Conservation (phyloP, 1,140 invertebrate genomes). For the Choristoneura fumiferana region DNA sequence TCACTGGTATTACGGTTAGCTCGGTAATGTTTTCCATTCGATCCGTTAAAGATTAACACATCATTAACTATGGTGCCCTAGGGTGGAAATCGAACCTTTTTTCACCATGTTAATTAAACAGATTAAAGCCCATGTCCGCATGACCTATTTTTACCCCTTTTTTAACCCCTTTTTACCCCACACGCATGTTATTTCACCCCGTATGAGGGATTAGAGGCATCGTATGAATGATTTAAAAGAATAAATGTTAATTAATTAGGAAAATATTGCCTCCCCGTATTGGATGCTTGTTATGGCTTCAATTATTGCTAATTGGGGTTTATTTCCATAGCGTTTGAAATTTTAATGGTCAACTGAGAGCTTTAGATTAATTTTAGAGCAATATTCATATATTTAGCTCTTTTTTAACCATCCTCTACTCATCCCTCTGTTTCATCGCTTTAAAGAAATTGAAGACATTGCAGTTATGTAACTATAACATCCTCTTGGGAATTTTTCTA, state of each 20-base stretch:
- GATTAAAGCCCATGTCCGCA: slow-evolving; percentile 40
- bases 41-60: slow-evolving; percentile 39
- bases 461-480: too few relatives aligned
- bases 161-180: slow-evolving; percentile 24
- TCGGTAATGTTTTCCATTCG: slow-evolving; percentile 13
- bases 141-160: slow-evolving; percentile 48
- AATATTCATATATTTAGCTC: neutral
- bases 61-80: slow-evolving; percentile 37
- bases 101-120: slow-evolving; percentile 52
- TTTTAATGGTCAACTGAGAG: neutral
- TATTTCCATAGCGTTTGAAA: neutral
- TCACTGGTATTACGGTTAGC: slow-evolving; percentile 9
- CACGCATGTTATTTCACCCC: slow-evolving; percentile 33
- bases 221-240: slow-evolving; percentile 46
- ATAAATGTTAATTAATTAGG: slow-evolving; percentile 50
- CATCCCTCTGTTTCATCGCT: too few relatives aligned
- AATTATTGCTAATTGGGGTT: slow-evolving; percentile 13
- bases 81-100: slow-evolving; percentile 52
- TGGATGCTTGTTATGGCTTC: slow-evolving; percentile 30
- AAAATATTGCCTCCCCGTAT: slow-evolving; percentile 42
- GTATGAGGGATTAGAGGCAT: slow-evolving; percentile 28
- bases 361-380: neutral
- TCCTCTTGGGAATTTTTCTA: too few relatives aligned
- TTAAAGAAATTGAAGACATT: too few relatives aligned
- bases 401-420: neutral